Base-by-base conservation (phyloP, 2,797 vertebrate genomes). In the Chloroceryle inda region DNA sequence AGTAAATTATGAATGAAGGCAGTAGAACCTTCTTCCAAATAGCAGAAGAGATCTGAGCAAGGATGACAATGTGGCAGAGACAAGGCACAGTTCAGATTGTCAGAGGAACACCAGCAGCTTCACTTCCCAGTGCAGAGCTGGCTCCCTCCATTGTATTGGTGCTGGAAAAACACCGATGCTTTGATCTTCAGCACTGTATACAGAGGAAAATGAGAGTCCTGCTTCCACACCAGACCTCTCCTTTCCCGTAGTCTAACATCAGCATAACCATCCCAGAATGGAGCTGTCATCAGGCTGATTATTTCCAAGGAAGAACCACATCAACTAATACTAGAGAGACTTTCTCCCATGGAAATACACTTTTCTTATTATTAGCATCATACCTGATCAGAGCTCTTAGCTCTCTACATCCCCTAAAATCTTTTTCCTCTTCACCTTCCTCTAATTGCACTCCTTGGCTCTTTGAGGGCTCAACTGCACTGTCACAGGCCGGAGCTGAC, bases 331-430 rank as follows among this genome's bases (percentile, higher is more conserved):
- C 27, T 38, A 71, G 71, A 66, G 77, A 84, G 58, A 50, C 26
- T 90, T 94, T 89, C 50, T 75, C 42, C 74, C 44, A 26, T 44
- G 58, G 88, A 90, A 96, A 68, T 44, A 82, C 23, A 33, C n/a
- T 49, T 91, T 72, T 27, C 45, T 63, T 84, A 61, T 45, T 88
- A 50, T 18, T 56, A 5, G 45, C 35, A 29, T 86, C 3, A 1
- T n/a, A 45, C 40, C 35, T 47, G 69, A 81, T 66, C 66, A 95
- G 55, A 61, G 59, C 45, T 82, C 31, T 85, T 69, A 35, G 33
- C 74, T 59, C 82, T 44, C 44, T 55, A 16, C 68, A 58, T 35
- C 44, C 40, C 29, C 52, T 44, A 45, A 85, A 87, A 50, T 37
- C 26, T 68, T 95, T 15, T 66, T 38, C 13, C 73, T 93, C 71